Percentiles rank a stretch among this genome's conserved stretches.
Conservation (phyloP, 2,797 vertebrate genomes). For the Brachymystax lenok region DNA sequence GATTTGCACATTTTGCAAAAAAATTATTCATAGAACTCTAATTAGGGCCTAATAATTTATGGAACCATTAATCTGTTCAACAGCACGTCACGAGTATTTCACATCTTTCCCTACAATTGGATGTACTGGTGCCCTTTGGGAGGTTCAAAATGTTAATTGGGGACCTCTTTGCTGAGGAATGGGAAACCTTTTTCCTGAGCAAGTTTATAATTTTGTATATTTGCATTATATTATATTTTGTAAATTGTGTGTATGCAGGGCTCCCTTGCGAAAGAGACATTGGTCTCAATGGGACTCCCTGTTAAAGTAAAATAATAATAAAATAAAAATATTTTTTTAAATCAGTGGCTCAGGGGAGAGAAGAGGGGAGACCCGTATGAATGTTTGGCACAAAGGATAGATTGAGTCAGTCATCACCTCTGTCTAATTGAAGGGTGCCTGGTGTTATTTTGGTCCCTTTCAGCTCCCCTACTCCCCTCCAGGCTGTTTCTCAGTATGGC, state of each 20-base stretch:
- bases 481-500: constrained; percentile 54
- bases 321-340: background rate
- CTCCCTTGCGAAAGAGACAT: background rate
- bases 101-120: background rate
- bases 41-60: background rate
- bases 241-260: background rate
- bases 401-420: constrained; percentile 26
- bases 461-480: constrained; percentile 41
- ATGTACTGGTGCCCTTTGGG: background rate
- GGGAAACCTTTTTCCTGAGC: background rate
- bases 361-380: background rate
- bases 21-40: background rate
- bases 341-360: background rate
- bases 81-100: background rate
- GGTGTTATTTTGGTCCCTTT: constrained; percentile 43
- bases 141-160: background rate
- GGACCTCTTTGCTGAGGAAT: background rate
- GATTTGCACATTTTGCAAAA: background rate
- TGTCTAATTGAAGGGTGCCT: constrained; percentile 24
- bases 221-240: background rate
- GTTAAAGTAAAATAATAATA: background rate
- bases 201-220: background rate
- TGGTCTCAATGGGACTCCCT: no score
- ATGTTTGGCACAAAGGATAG: constrained; percentile 18
- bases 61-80: background rate